Base-by-base conservation (phyloP, 2,888 invertebrate species). In the Plagiodera versicolora region DNA sequence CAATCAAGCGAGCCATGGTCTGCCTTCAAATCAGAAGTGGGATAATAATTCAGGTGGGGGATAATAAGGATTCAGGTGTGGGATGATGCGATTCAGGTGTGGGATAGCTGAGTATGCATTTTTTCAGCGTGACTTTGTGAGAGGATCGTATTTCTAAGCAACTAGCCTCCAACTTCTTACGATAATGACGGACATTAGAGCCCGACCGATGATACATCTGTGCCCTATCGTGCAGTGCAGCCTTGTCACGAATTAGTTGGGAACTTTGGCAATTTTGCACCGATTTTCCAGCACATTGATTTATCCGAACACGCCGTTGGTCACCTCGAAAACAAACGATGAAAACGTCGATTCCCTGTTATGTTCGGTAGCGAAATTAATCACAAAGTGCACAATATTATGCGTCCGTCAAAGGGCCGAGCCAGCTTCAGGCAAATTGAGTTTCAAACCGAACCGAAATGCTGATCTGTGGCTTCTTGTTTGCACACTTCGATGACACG, bases 141-240 rank as follows among this genome's bases (percentile, higher is more conserved):
- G 28, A 4, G 8, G 8, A 9, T 10, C 32, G 10, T 10, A 2
- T 32, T 2, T 32, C 32, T 32, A 32, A 6, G 32, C 8, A 6
- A 10, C 32, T 11, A 10, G 32, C 10, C 32, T 32, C n/a, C 68
- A 74, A 73, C 72, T 74, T 75, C 74, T 75, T 73, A 76, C 74
- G 75, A 74, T 76, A 76, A 76, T 75, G 74, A 73, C 72, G 68
- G 39, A 68, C 72, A 74, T 75, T 76, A 75, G 68, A 68, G 71
- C 70, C 70, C 69, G 67, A 67, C 65, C 61, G 63, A 66, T 67
- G 72, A 39, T 39, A 39, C 74, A 75, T 73, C 74, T 75, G 74
- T 68, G 72, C 63, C 72, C 66, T 52, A 14, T 14, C 39, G 9
- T 2, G 32, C 32, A 11, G 9, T 2, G 32, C 32, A 11, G 11